Evolutionary conservation across 2,113 vertebrate genomes (phyloP).

Genomic region (Antigone vipio): DNA sequence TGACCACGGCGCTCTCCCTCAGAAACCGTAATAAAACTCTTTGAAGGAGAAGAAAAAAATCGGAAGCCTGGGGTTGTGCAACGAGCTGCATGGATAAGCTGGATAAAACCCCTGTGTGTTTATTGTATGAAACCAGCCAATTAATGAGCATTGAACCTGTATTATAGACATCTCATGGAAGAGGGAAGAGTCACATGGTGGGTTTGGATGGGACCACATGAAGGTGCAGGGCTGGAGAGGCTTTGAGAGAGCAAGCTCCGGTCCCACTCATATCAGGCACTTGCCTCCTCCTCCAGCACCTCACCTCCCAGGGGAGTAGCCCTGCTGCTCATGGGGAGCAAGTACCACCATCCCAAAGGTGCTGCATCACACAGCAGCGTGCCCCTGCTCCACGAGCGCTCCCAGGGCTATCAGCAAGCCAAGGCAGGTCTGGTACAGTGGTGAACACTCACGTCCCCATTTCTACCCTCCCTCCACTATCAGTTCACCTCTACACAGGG

Average conservation of each 20-base stretch:
- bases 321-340: accelerated
- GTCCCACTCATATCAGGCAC: not conserved
- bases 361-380: accelerated
- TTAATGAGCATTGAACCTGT: accelerated
- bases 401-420: not conserved
- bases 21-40: accelerated
- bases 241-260: not conserved
- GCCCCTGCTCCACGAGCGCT: not conserved
- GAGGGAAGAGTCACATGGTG: not conserved
- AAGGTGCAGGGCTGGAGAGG: not conserved
- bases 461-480: not conserved
- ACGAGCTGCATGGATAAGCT: not conserved
- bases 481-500: not conserved
- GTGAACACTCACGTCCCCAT: not conserved
- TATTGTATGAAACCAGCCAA: not conserved
- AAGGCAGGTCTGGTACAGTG: accelerated
- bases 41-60: not conserved
- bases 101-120: not conserved
- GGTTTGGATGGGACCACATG: not conserved
- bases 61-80: not conserved
- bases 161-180: accelerated
- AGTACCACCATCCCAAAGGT: not conserved
- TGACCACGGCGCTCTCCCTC: accelerated
- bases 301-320: not conserved
- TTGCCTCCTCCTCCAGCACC: not conserved